Percentiles rank a stretch among this genome's conserved stretches.
phyloP scores from a whole-genome alignment of 2,888 invertebrate species.

The Monochamus alternatus region DNA sequence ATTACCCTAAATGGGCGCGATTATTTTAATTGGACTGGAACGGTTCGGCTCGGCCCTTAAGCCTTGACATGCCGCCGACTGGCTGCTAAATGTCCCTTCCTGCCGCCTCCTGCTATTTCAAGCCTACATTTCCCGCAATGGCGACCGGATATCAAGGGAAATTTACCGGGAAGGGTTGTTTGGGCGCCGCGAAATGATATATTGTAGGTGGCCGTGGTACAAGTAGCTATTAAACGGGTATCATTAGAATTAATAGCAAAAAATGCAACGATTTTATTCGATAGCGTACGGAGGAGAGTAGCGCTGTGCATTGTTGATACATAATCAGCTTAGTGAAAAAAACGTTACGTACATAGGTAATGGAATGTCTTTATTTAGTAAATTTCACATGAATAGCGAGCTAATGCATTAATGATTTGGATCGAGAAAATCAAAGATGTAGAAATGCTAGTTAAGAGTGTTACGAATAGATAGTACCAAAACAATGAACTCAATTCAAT shows the following conservation, averaged over 20 bases:
- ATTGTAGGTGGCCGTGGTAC: background rate
- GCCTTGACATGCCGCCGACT: conserved; percentile 32
- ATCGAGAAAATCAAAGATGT: too few species aligned
- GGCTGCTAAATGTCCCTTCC: conserved; percentile 32
- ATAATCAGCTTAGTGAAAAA: too few species aligned
- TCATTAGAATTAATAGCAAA: conserved; percentile 22
- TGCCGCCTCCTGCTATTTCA: conserved; percentile 27
- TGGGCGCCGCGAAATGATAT: conserved; percentile 13
- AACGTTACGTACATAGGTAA: too few species aligned
- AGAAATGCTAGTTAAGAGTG: too few species aligned
- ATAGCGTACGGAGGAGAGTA: background rate
- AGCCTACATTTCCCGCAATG: conserved; percentile 21
- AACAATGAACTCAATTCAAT: too few species aligned
- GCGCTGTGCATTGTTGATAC: background rate
- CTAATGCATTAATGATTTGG: too few species aligned
- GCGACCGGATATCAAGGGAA: conserved; percentile 16
- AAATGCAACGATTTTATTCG: conserved; percentile 3
- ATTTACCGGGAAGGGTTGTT: conserved; percentile 35
- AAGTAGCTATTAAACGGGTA: background rate
- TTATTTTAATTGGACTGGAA: conserved; percentile 37
- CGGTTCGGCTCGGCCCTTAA: conserved; percentile 33
- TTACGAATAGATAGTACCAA: too few species aligned
- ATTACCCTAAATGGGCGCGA: conserved; percentile 34
- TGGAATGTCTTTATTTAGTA: too few species aligned
- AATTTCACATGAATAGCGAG: too few species aligned